phyloP scores from a whole-genome alignment of 2,888 invertebrate genomes.

The Eupithecia insigniata region DNA sequence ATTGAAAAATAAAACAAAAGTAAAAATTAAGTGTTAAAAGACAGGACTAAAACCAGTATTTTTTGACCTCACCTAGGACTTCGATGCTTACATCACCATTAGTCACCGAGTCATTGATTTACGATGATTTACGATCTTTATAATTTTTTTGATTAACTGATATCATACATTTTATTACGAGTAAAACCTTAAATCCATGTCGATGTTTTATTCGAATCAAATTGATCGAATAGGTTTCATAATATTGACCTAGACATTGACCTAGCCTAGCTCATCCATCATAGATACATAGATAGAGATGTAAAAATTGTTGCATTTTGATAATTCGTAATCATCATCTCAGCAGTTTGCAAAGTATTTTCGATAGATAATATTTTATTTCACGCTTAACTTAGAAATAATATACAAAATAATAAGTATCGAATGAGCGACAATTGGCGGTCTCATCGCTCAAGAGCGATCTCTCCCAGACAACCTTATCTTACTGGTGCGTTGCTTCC shows the following conservation, averaged over 20 bases:
- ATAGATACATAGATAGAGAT: neutral
- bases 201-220: neutral
- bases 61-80: constrained; percentile 6
- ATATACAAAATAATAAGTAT: too few species aligned
- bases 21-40: neutral
- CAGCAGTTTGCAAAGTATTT: too few species aligned
- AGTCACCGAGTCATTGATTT: neutral
- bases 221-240: neutral
- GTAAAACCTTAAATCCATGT: neutral
- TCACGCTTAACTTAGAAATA: too few species aligned
- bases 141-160: neutral
- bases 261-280: neutral
- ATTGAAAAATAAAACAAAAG: neutral
- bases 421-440: too few species aligned
- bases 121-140: constrained; percentile 3
- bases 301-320: neutral
- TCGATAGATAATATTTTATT: too few species aligned
- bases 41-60: neutral
- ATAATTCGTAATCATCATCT: too few species aligned
- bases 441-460: too few species aligned
- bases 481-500: constrained; percentile 84
- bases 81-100: neutral
- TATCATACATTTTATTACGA: neutral
- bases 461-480: too few species aligned
- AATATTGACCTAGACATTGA: neutral